Evolutionary conservation across 1,140 invertebrate species (phyloP), one percentile per base, ranked within the genome.

Genomic region (Brachionus sp.): DNA sequence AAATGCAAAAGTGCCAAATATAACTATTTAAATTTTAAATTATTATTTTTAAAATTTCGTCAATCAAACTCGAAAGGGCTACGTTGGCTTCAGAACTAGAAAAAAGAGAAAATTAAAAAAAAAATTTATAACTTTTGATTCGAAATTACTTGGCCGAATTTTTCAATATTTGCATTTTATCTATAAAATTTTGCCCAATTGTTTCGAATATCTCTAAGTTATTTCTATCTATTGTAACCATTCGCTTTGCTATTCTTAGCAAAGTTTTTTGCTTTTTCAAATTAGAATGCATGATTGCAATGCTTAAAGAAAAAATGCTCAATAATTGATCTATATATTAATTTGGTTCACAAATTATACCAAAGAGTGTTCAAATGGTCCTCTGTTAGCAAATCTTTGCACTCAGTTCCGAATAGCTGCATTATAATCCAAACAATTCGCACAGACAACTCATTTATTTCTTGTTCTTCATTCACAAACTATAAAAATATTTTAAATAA

Each of bases 331-430:
- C 29, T 29, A 29, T 29, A 29, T 29, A 29, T 3, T 29, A 29
- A 29, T 29, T 29, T 29, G 29, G 29, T 3, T 29, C 29, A 53
- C 62, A 64, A 33, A 62, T 33, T 5, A 46, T 70, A 82, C 80
- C 6, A 42, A 33, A 82, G 39, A 23, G n/a, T 70, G 84, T 84
- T 80, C 87, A 88, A 86, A 87, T 87, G 84, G 87, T 89, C 84
- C 87, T 87, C 53, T 78, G 66, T 19, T 86, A 86, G 83, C 88
- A 68, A 25, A 86, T 85, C 73, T 89, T 86, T 83, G 85, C 85
- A 73, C 84, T 89, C 88, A 23, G 88, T 87, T 16, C 88, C 88
- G 86, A 88, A 89, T 53, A 89, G 84, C 85, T 89, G 88, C 1
- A 88, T 86, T 46, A 89, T 62, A 25, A 89, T 83, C 7, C 88